phyloP scores from a whole-genome alignment of 2,113 vertebrate genomes.

The Passerina amoena region DNA sequence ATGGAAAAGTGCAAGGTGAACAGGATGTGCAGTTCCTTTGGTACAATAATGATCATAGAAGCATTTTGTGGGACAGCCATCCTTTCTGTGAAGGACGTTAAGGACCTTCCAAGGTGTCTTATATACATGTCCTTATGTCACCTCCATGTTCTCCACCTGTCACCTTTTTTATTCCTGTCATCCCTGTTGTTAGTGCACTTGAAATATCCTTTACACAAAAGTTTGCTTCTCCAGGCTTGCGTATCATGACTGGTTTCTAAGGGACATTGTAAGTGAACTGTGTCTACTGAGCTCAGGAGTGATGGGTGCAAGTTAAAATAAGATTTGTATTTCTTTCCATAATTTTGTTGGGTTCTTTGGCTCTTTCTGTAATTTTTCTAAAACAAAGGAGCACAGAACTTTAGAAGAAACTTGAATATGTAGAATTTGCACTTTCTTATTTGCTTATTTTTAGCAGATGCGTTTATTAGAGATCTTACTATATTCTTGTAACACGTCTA shows the following conservation, averaged over 20 bases:
- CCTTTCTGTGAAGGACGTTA: neutral
- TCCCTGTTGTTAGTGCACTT: neutral
- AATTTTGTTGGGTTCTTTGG: neutral
- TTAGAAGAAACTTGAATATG: neutral
- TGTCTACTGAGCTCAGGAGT: neutral
- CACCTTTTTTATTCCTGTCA: neutral
- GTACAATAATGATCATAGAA: neutral
- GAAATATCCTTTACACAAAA: neutral
- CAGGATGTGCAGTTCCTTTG: neutral
- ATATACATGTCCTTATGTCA: neutral
- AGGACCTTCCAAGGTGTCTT: neutral
- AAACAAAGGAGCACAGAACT: neutral
- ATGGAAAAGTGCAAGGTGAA: neutral
- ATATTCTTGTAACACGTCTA: neutral
- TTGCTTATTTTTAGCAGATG: neutral
- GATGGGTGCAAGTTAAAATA: neutral
- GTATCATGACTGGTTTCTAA: neutral
- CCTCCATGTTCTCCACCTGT: neutral
- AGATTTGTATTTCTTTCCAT: neutral
- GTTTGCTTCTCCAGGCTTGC: neutral
- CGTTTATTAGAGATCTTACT: neutral
- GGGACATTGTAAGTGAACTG: neutral
- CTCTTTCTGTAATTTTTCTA: neutral
- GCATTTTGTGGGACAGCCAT: neutral
- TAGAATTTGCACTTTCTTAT: neutral